Conservation (phyloP, 2,888 invertebrate species). For the Ophioninae sp. region DNA sequence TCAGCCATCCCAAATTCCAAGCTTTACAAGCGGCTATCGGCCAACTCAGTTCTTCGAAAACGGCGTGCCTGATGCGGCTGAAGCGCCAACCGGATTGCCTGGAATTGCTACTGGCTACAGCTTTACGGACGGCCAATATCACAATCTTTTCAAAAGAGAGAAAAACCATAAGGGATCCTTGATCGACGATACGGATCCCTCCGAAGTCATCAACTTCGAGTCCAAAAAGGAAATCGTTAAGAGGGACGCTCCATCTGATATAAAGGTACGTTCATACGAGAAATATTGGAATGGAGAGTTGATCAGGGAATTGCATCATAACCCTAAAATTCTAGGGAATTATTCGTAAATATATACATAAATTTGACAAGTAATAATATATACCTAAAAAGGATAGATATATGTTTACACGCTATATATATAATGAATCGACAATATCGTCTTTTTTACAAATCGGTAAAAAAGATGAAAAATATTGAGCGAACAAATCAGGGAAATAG, state of each 20-base stretch:
- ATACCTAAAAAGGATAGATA: no score
- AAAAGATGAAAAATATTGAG: no score
- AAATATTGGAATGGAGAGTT: background rate
- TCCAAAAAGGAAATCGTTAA: conserved; percentile 64
- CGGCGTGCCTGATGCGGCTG: conserved; percentile 63
- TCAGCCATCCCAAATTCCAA: conserved; percentile 56
- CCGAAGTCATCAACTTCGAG: conserved; percentile 40
- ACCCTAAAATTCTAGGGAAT: background rate
- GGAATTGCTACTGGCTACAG: conserved; percentile 61
- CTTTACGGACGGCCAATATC: conserved; percentile 72
- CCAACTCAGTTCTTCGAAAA: conserved; percentile 68
- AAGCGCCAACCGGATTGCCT: conserved; percentile 57
- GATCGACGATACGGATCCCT: conserved; percentile 43
- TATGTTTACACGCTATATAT: no score
- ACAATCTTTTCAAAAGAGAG: conserved; percentile 72
- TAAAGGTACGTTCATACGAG: conserved; percentile 32
- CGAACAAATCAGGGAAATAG: no score
- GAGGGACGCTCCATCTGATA: conserved; percentile 59
- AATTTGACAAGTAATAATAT: no score
- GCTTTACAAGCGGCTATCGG: conserved; percentile 50
- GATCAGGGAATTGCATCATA: background rate
- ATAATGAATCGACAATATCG: no score
- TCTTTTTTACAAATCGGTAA: no score
- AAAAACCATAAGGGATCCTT: conserved; percentile 65
- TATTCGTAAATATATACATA: no score